Percentiles rank a stretch among this genome's conserved stretches.
Conservation (phyloP, 1,140 invertebrate species). For the Lethocerus indicus region DNA sequence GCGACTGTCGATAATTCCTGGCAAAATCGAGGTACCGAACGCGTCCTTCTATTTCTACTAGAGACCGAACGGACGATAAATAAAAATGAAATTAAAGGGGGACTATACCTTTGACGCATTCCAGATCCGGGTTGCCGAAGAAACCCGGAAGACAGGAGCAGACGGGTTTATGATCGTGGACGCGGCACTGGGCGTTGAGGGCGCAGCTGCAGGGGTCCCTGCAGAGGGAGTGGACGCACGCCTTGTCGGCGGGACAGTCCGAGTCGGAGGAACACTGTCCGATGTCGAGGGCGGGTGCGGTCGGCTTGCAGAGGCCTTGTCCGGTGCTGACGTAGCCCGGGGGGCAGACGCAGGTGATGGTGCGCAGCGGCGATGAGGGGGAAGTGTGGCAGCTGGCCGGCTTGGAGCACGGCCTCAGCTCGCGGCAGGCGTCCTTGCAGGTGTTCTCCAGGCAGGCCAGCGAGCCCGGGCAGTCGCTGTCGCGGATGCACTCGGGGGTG, state of each 20-base stretch:
- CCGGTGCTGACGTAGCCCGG: slow-evolving; percentile 72
- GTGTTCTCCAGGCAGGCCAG: slow-evolving; percentile 63
- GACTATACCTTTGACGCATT: slow-evolving; percentile 39
- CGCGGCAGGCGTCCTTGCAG: slow-evolving; percentile 67
- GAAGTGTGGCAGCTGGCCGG: slow-evolving; percentile 67
- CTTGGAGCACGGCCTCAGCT: slow-evolving; percentile 56
- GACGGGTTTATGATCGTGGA: slow-evolving; percentile 65
- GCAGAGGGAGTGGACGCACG: slow-evolving; percentile 64
- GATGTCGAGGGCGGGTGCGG: slow-evolving; percentile 39
- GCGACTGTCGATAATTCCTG: no score
- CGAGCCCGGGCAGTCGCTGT: slow-evolving; percentile 61
- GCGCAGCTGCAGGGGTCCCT: slow-evolving; percentile 67
- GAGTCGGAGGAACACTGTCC: slow-evolving; percentile 54
- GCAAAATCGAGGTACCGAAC: no score
- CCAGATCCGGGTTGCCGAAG: slow-evolving; percentile 60
- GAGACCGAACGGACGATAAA: no score
- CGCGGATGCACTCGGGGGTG: slow-evolving; percentile 57
- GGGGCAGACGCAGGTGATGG: slow-evolving; percentile 77
- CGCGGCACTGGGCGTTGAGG: slow-evolving; percentile 57
- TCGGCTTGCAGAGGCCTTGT: slow-evolving; percentile 56
- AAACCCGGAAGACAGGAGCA: slow-evolving; percentile 66
- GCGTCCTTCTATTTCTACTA: no score
- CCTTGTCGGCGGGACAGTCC: slow-evolving; percentile 53
- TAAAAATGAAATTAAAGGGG: no score
- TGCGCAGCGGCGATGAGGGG: slow-evolving; percentile 60